Percentiles rank a stretch among this genome's conserved stretches.
phyloP scores from a whole-genome alignment of 1,140 invertebrate genomes.

The Lasioglossum albipes region DNA sequence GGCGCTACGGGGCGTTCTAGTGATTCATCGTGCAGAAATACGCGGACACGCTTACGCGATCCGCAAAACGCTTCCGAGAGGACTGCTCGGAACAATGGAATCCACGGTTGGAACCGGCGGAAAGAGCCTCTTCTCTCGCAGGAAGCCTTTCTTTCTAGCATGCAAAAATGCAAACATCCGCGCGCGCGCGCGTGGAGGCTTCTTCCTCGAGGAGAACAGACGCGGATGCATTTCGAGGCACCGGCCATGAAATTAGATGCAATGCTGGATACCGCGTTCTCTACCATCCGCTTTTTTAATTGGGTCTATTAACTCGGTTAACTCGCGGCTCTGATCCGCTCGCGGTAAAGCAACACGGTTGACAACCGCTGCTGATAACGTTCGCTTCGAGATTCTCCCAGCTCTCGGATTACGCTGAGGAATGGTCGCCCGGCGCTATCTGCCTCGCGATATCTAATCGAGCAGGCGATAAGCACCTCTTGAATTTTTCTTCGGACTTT shows the following conservation, averaged over 20 bases:
- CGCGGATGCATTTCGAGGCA: background rate
- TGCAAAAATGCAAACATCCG: background rate
- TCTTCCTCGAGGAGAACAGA: background rate
- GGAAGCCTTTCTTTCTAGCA: background rate
- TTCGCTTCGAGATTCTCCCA: background rate
- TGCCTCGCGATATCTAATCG: too few species aligned
- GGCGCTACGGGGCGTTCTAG: background rate
- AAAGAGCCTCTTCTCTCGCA: too few species aligned
- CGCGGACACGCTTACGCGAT: background rate
- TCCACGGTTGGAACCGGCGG: too few species aligned
- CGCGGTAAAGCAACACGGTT: background rate
- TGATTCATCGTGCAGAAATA: background rate
- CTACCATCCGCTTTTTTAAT: slow-evolving; percentile 36
- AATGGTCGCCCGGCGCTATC: too few species aligned
- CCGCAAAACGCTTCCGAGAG: background rate
- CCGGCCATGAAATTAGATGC: slow-evolving; percentile 39
- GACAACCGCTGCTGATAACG: slow-evolving; percentile 5
- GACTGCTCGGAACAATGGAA: too few species aligned
- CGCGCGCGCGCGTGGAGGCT: too few species aligned
- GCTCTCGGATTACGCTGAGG: background rate
- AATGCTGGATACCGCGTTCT: slow-evolving; percentile 2
- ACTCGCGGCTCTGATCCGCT: background rate
- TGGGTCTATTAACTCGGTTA: slow-evolving; percentile 24
- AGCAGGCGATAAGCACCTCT: too few species aligned
- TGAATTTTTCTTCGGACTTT: too few species aligned